Percentiles rank a stretch among this genome's conserved stretches.
Evolutionary conservation across 2,888 invertebrate genomes (phyloP).

Genomic region (Lasioglossum leucozonium): DNA sequence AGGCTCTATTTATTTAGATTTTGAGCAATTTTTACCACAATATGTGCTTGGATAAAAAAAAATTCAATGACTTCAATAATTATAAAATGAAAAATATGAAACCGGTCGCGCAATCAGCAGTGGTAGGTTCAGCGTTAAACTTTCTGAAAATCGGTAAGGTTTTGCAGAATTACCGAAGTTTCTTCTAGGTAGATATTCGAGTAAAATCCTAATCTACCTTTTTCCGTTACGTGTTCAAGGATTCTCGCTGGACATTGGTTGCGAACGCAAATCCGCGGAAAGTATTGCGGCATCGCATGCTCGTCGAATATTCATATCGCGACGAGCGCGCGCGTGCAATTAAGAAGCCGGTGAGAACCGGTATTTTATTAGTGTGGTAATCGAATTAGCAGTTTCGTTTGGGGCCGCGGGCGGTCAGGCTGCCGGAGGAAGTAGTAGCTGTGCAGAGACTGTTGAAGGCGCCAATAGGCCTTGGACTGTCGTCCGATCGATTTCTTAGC

Average conservation of each 20-base stretch:
- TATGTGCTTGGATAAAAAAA: too few relatives aligned
- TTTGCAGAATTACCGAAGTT: background rate
- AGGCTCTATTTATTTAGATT: too few relatives aligned
- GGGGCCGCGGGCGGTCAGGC: background rate
- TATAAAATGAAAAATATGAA: too few relatives aligned
- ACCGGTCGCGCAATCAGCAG: too few relatives aligned
- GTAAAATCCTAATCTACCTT: background rate
- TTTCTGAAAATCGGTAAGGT: too few relatives aligned
- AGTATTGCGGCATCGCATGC: slow-evolving; percentile 47
- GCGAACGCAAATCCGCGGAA: slow-evolving; percentile 28
- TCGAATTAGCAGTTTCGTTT: slow-evolving; percentile 45
- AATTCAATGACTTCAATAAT: too few relatives aligned
- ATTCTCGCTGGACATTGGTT: background rate
- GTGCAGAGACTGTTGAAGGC: background rate
- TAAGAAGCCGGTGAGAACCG: slow-evolving; percentile 41
- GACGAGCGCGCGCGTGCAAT: slow-evolving; percentile 33
- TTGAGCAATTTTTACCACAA: too few relatives aligned
- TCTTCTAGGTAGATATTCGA: background rate
- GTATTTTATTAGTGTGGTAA: slow-evolving; percentile 45
- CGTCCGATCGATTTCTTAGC: slow-evolving; percentile 63
- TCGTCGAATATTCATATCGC: slow-evolving; percentile 40
- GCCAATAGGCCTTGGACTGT: slow-evolving; percentile 43
- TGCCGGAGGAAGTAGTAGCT: background rate
- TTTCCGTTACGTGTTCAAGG: background rate
- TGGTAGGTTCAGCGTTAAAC: too few relatives aligned